Conservation (phyloP, 2,797 vertebrate species). For the Sebastes taczanowskii region DNA sequence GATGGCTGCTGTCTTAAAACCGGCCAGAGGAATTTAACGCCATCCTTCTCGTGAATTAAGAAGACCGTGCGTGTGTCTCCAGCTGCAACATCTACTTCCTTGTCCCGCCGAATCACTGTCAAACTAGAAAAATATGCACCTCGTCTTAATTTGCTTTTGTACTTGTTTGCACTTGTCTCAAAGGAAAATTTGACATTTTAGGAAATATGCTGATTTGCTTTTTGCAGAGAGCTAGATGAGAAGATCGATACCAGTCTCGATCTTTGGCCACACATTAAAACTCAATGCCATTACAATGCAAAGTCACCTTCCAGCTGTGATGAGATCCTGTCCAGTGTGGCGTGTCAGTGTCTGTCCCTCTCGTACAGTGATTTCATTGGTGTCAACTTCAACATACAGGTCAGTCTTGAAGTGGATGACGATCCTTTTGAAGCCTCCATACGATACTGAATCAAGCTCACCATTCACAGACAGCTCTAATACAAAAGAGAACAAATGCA, state of each 20-base stretch:
- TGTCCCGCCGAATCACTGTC: constrained; percentile 39
- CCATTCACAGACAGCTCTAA: constrained; percentile 75
- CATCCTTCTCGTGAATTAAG: constrained; percentile 47
- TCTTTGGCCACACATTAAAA: too few relatives aligned
- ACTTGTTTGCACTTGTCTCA: too few relatives aligned
- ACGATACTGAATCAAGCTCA: constrained; percentile 24
- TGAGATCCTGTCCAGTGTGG: background rate
- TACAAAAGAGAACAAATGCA: constrained; percentile 2
- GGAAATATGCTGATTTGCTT: too few relatives aligned
- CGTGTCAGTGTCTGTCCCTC: background rate
- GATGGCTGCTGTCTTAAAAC: constrained; percentile 53
- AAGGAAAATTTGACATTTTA: too few relatives aligned
- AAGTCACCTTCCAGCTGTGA: constrained; percentile 58
- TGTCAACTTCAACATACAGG: constrained; percentile 45
- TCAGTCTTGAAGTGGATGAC: constrained; percentile 40
- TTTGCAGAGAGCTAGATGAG: too few relatives aligned
- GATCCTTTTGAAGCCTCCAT: constrained; percentile 68
- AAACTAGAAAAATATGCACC: constrained; percentile 51
- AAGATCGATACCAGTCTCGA: too few relatives aligned
- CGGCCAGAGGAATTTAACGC: constrained; percentile 72
- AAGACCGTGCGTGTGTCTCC: constrained; percentile 59
- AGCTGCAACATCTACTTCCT: constrained; percentile 56
- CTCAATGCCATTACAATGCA: background rate
- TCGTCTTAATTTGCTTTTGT: background rate
- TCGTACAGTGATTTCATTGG: constrained; percentile 12